Conservation (phyloP, 1,140 invertebrate genomes). For the Dendrolimus kikuchii region DNA sequence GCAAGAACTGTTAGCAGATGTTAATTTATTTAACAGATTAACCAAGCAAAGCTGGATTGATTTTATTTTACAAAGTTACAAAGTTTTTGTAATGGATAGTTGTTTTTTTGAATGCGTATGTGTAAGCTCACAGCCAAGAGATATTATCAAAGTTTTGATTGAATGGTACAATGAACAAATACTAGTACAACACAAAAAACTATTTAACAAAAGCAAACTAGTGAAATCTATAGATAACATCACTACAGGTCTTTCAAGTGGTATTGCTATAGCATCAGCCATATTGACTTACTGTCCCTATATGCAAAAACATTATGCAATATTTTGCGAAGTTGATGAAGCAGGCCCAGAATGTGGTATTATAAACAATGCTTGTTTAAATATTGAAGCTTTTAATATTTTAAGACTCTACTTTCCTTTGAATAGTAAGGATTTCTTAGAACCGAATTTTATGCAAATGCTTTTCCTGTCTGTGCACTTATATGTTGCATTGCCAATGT, state of each 20-base stretch:
- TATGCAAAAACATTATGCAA: conserved; percentile 38
- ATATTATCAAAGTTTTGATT: conserved; percentile 40
- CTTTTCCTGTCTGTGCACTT: conserved; percentile 60
- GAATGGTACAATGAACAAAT: conserved; percentile 60
- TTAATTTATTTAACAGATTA: conserved; percentile 42
- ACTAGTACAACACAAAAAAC: conserved; percentile 25
- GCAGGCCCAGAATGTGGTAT: conserved; percentile 24
- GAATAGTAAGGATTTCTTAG: conserved; percentile 44
- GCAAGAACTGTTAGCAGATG: conserved; percentile 35
- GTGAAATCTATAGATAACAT: conserved; percentile 44
- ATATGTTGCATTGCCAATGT: conserved; percentile 52
- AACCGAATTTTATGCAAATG: conserved; percentile 59
- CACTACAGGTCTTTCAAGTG: conserved; percentile 50
- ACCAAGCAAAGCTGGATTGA: conserved; percentile 64
- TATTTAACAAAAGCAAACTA: conserved; percentile 27
- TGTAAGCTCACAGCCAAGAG: conserved; percentile 39
- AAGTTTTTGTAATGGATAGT: conserved; percentile 60
- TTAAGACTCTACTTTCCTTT: conserved; percentile 55
- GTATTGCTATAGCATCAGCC: conserved; percentile 41
- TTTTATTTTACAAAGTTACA: conserved; percentile 61
- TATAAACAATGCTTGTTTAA: conserved; percentile 54
- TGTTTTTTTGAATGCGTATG: conserved; percentile 60
- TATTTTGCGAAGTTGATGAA: conserved; percentile 35
- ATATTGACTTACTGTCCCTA: conserved; percentile 55
- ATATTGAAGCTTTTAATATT: conserved; percentile 49